Base-by-base conservation (phyloP, 2,888 invertebrate genomes). In the Parascotia fuliginaria region DNA sequence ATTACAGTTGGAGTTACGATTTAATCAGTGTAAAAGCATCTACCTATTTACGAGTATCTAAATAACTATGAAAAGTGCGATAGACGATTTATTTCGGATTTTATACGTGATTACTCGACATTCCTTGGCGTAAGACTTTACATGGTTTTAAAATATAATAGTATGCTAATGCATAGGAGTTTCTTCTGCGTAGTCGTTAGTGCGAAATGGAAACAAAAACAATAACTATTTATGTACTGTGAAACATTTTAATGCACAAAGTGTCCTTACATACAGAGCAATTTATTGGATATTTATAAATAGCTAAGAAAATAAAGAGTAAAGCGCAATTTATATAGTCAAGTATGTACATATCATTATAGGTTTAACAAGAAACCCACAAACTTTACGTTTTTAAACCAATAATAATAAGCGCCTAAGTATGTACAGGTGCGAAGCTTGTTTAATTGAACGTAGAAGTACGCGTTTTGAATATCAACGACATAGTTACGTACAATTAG, bases 401-500 rank as follows among this genome's bases (percentile, higher is more conserved):
- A 57, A 60, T 57, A 63, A 57, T 55, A 63, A 57, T 55, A 59
- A 55, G 65, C 59, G 52, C 47, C 49, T 64, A 63, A 64, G 69
- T 65, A 71, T 66, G 68, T 64, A 70, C 68, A 67, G 61, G 57
- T 69, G 70, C 55, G 43, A 67, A 51, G 61, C 59, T 64, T 69
- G 68, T 77, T 81, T 85, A 86, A 85, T 85, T 85, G 82, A 75
- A 75, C 55, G 56, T 69, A 75, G 66, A 76, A 73, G 79, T 72
- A 75, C 73, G 80, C 75, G 77, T 70, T 78, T 75, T 74, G 83
- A 83, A 86, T 87, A 83, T 84, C 83, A 83, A 85, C 75, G 75
- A 82, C 79, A 83, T 79, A 81, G 81, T 84, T 81, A 78, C 70
- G 76, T 77, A 83, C 84, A 88, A 85, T 87, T 87, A 83, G 84